These are phyloP conservation scores for Charanyca ferruginea DNA, from an alignment of 2,888 invertebrate species.

Conservation along the genomic window DNA sequence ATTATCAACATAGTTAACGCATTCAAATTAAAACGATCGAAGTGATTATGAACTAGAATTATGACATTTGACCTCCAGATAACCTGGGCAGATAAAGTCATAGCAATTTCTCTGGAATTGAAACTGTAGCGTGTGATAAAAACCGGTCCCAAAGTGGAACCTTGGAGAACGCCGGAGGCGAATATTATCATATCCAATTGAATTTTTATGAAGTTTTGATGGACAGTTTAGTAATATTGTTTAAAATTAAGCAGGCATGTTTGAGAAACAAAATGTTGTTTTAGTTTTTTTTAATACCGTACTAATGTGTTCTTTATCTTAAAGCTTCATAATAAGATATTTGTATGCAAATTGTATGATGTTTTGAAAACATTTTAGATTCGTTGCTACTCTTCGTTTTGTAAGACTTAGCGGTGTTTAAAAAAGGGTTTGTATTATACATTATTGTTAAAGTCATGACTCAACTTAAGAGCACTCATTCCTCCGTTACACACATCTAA, in stretches of 20 bases:
- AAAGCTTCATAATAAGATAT: constrained; percentile 16
- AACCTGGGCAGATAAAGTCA: constrained; percentile 68
- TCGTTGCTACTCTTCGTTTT: not conserved
- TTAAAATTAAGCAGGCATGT: constrained; percentile 26
- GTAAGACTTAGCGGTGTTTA: not conserved
- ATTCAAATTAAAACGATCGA: constrained; percentile 44
- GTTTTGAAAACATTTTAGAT: constrained; percentile 1
- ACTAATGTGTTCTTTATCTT: constrained; percentile 10
- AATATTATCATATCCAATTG: constrained; percentile 49
- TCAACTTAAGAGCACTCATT: constrained; percentile 5
- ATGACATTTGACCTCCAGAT: constrained; percentile 68
- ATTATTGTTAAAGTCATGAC: not conserved
- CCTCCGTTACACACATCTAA: constrained; percentile 1
- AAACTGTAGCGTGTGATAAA: constrained; percentile 62
- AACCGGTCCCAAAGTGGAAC: constrained; percentile 62
- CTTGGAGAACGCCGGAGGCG: constrained; percentile 58
- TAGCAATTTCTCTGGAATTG: constrained; percentile 67
- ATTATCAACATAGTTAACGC: constrained; percentile 42
- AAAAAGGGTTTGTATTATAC: not conserved
- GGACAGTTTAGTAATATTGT: constrained; percentile 43
- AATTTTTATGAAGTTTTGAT: constrained; percentile 52
- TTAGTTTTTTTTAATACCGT: constrained; percentile 13
- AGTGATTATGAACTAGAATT: constrained; percentile 59
- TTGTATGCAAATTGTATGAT: constrained; percentile 22
- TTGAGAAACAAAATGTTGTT: constrained; percentile 8